Conservation (phyloP, 2,113 vertebrate species). For the Carettochelys insculpta region DNA sequence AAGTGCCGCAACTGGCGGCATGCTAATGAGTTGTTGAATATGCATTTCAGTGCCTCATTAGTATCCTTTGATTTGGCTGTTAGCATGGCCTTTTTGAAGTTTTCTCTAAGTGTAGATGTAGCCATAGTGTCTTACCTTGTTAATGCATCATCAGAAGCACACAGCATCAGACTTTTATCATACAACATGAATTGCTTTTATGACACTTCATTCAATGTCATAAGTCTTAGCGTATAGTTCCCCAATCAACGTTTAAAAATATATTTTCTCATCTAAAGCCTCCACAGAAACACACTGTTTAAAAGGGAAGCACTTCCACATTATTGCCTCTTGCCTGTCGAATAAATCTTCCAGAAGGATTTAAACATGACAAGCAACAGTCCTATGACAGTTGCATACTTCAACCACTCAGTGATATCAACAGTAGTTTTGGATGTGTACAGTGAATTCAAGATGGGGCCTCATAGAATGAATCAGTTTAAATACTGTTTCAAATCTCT, state of each 20-base stretch:
- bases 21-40: too few relatives aligned
- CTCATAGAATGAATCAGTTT: background rate
- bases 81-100: too few relatives aligned
- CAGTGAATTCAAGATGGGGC: background rate
- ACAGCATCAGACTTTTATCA: constrained; percentile 1
- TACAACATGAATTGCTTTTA: constrained; percentile 61
- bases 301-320: background rate
- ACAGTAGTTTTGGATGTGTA: background rate
- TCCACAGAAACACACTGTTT: background rate
- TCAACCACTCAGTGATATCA: background rate
- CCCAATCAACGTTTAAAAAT: constrained; percentile 5
- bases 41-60: too few relatives aligned
- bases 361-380: background rate
- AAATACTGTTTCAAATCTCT: background rate
- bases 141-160: constrained; percentile 50
- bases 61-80: too few relatives aligned
- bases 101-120: too few relatives aligned
- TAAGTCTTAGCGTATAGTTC: constrained; percentile 55
- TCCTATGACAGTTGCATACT: constrained; percentile 25
- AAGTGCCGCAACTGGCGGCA: too few relatives aligned
- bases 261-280: background rate
- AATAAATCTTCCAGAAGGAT: background rate
- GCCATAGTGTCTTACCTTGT: constrained; percentile 57
- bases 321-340: background rate
- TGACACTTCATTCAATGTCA: constrained; percentile 61